Evolutionary conservation across 1,140 invertebrate species (phyloP).

Genomic region (Ceratosolen fusciceps): DNA sequence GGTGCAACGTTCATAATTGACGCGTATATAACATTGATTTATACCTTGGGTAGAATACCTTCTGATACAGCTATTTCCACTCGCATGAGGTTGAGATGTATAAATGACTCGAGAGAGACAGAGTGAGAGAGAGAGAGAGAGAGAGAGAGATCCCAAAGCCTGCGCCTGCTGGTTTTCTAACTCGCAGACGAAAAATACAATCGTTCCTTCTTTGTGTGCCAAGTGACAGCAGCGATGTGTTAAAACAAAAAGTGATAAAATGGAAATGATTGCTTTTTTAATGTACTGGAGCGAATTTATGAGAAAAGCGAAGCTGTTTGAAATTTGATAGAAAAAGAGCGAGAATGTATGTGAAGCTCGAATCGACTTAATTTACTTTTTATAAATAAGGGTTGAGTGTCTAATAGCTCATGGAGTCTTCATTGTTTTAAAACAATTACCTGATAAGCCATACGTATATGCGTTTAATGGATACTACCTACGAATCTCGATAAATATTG

Average conservation of each 20-base stretch:
- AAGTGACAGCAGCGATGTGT: neutral
- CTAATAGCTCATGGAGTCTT: neutral
- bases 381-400: neutral
- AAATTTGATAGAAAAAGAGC: neutral
- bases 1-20: too few relatives aligned
- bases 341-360: neutral
- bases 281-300: neutral
- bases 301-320: neutral
- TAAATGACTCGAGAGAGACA: too few relatives aligned
- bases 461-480: too few relatives aligned
- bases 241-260: too few relatives aligned
- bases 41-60: neutral
- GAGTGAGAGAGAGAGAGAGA: too few relatives aligned
- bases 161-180: neutral
- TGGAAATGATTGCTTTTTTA: neutral
- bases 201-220: neutral
- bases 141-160: neutral
- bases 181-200: neutral
- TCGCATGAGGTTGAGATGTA: too few relatives aligned
- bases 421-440: slow-evolving; percentile 11
- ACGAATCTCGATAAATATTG: too few relatives aligned
- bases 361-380: neutral
- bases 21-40: neutral
- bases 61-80: too few relatives aligned
- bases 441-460: too few relatives aligned